Percentiles rank a stretch among this genome's conserved stretches.
These are phyloP conservation scores for Lepidiolamprologus cunningtoni DNA, from an alignment of 2,113 vertebrate species.

Conservation along the genomic window DNA sequence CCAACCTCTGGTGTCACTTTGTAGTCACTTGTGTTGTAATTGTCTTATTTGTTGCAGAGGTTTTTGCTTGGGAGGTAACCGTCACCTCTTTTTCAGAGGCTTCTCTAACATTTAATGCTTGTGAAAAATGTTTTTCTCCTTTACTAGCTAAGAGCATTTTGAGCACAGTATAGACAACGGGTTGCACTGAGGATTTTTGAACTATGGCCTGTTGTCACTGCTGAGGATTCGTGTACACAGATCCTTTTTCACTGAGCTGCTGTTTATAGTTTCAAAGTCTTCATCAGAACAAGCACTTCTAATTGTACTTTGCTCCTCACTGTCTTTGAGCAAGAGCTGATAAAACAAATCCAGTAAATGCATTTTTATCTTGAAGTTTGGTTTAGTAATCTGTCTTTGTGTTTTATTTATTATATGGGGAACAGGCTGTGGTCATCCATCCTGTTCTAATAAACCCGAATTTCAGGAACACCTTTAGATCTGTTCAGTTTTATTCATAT, in stretches of 20 bases:
- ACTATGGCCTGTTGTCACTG: background rate
- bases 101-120: background rate
- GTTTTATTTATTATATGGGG: background rate
- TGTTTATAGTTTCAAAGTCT: background rate
- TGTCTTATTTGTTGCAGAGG: background rate
- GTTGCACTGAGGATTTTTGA: background rate
- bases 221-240: background rate
- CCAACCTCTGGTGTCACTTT: background rate
- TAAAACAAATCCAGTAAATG: background rate
- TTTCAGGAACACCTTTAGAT: background rate
- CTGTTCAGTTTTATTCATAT: background rate
- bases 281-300: background rate
- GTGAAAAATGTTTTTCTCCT: background rate
- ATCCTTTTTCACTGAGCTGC: background rate
- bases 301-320: background rate
- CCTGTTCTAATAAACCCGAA: background rate
- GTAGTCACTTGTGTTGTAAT: background rate
- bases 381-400: background rate
- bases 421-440: background rate
- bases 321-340: background rate
- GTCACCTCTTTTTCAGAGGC: background rate
- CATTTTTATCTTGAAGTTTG: background rate
- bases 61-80: background rate
- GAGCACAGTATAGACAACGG: background rate
- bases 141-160: background rate